Conservation (phyloP, 2,888 invertebrate species). For the Teleiodes luculella region DNA sequence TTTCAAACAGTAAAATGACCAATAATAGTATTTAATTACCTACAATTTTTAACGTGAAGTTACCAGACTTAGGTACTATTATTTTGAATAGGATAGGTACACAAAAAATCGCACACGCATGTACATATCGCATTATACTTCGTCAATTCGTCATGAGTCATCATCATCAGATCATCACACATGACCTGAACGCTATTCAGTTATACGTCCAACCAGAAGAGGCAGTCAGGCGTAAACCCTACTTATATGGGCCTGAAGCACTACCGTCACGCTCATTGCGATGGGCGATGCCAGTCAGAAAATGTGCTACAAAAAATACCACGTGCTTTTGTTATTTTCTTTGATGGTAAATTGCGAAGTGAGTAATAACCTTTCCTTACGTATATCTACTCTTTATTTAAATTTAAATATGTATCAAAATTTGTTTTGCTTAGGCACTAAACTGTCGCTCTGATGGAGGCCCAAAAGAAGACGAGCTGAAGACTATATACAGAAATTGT, state of each 20-base stretch:
- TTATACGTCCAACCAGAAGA: slow-evolving; percentile 1
- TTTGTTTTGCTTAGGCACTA: slow-evolving; percentile 53
- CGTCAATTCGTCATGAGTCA: background rate
- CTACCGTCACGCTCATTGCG: slow-evolving; percentile 32
- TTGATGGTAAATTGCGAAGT: slow-evolving; percentile 43
- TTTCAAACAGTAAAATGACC: too few relatives aligned
- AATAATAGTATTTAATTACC: too few relatives aligned
- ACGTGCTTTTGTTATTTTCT: slow-evolving; percentile 39
- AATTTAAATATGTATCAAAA: background rate
- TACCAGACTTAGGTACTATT: too few relatives aligned
- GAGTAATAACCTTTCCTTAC: slow-evolving; percentile 29
- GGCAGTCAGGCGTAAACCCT: slow-evolving; percentile 43
- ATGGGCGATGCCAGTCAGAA: slow-evolving; percentile 29
- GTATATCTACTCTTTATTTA: background rate
- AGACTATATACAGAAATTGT: slow-evolving; percentile 77
- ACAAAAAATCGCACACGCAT: background rate
- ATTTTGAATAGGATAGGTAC: too few relatives aligned
- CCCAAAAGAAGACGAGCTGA: slow-evolving; percentile 78
- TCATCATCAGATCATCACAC: background rate
- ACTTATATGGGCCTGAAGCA: slow-evolving; percentile 33
- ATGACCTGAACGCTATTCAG: background rate
- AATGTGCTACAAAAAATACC: slow-evolving; percentile 44
- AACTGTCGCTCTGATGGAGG: slow-evolving; percentile 80
- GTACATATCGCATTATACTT: background rate
- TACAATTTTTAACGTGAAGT: too few relatives aligned